A percentile compares a stretch with the other conserved stretches of the same genome.
phyloP scores from a whole-genome alignment of 2,888 invertebrate species.

The Andrena hattorfiana region DNA sequence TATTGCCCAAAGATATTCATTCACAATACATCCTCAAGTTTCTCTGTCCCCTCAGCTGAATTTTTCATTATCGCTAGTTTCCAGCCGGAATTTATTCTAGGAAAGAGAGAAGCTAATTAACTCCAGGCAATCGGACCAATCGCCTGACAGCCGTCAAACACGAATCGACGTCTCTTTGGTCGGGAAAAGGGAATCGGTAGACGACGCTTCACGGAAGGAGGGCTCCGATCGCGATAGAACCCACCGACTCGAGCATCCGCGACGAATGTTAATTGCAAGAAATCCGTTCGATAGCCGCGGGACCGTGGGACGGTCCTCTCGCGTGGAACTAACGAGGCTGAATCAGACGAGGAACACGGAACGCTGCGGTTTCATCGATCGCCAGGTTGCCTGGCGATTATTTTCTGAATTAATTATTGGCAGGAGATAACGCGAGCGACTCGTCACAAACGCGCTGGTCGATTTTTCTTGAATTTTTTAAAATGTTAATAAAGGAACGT shows the following conservation, averaged over 20 bases:
- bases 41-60: too few relatives aligned
- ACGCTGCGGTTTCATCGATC: neutral
- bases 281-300: slow-evolving; percentile 4
- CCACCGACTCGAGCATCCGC: neutral
- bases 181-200: slow-evolving; percentile 18
- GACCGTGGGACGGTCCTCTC: neutral
- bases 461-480: too few relatives aligned
- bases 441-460: neutral
- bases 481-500: too few relatives aligned
- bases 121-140: neutral
- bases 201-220: slow-evolving; percentile 13
- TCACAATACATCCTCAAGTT: too few relatives aligned
- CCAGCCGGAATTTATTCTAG: too few relatives aligned
- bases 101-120: too few relatives aligned
- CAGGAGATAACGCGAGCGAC: slow-evolving; percentile 2
- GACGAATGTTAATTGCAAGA: slow-evolving; percentile 17
- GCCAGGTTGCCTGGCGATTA: slow-evolving; percentile 5
- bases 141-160: slow-evolving; percentile 43
- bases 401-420: slow-evolving; percentile 9
- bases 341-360: neutral
- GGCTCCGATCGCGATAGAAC: slow-evolving; percentile 1
- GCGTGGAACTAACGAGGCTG: slow-evolving; percentile 2
- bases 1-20: too few relatives aligned
- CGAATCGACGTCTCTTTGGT: slow-evolving; percentile 19
- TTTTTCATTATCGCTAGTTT: too few relatives aligned